phyloP scores from a whole-genome alignment of 2,888 invertebrate species.

The Metacarcinus magister region DNA sequence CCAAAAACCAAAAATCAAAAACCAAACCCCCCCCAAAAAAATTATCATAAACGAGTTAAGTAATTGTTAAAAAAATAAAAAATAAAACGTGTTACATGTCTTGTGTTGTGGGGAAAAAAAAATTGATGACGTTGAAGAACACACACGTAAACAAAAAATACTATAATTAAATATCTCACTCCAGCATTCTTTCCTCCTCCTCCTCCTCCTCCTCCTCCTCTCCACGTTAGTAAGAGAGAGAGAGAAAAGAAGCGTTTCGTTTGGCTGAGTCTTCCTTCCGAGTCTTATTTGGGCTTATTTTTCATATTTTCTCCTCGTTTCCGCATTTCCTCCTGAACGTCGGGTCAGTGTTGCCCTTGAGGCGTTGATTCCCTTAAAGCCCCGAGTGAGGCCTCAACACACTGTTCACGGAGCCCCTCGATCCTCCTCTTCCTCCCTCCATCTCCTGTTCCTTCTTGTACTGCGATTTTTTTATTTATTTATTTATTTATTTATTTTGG shows the following conservation, averaged over 20 bases:
- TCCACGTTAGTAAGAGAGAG: neutral
- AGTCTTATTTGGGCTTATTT: neutral
- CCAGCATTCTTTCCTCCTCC: neutral
- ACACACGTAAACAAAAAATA: neutral
- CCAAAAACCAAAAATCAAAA: neutral
- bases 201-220: neutral
- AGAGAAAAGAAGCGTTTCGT: neutral
- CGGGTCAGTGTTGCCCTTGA: neutral
- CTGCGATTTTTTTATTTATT: neutral
- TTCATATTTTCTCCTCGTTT: conserved; percentile 13
- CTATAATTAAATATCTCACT: neutral
- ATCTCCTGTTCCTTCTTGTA: neutral
- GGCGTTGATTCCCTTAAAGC: neutral
- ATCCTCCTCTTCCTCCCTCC: neutral
- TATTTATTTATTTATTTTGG: neutral
- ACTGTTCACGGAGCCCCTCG: neutral
- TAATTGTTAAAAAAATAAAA: neutral
- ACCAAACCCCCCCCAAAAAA: neutral
- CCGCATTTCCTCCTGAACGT: neutral
- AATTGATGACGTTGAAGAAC: neutral
- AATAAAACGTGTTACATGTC: neutral
- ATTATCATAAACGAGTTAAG: neutral
- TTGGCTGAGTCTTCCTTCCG: conserved; percentile 11
- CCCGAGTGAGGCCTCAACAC: too few relatives aligned
- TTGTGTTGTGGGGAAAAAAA: too few relatives aligned